phyloP scores from a whole-genome alignment of 2,113 vertebrate genomes.

The Emydocephalus ijimae region DNA sequence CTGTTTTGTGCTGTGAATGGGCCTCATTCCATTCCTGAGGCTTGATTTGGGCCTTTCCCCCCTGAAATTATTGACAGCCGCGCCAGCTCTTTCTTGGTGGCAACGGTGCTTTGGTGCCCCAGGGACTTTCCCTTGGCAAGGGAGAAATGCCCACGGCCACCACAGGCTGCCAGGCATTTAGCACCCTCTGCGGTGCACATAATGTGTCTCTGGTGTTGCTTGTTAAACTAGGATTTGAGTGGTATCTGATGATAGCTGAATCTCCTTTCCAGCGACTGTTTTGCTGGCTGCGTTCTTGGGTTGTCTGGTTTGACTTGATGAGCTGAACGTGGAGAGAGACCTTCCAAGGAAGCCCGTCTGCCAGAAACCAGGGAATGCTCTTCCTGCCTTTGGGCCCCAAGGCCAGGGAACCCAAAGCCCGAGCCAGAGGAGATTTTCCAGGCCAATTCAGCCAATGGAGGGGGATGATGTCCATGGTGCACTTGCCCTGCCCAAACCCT shows the following conservation, averaged over 20 bases:
- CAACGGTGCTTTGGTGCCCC: neutral
- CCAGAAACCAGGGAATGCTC: neutral
- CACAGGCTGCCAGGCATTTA: neutral
- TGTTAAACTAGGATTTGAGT: neutral
- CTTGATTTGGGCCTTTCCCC: neutral
- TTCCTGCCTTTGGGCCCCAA: neutral
- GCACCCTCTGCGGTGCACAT: neutral
- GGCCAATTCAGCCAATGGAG: neutral
- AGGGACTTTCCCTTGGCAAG: neutral
- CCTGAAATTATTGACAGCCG: neutral
- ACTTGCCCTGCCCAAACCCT: neutral
- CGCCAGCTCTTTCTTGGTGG: neutral
- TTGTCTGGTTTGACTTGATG: neutral
- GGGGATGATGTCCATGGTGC: neutral
- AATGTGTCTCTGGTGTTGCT: neutral
- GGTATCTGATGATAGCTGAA: neutral
- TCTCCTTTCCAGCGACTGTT: neutral
- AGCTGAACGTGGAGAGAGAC: neutral
- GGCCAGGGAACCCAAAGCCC: neutral
- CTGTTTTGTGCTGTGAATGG: no score
- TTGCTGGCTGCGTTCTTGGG: neutral
- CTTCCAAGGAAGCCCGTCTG: neutral
- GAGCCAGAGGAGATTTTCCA: neutral
- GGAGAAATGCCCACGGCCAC: neutral
- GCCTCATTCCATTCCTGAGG: accelerated